phyloP scores from a whole-genome alignment of 2,113 vertebrate species.

The Puntigrus tetrazona region DNA sequence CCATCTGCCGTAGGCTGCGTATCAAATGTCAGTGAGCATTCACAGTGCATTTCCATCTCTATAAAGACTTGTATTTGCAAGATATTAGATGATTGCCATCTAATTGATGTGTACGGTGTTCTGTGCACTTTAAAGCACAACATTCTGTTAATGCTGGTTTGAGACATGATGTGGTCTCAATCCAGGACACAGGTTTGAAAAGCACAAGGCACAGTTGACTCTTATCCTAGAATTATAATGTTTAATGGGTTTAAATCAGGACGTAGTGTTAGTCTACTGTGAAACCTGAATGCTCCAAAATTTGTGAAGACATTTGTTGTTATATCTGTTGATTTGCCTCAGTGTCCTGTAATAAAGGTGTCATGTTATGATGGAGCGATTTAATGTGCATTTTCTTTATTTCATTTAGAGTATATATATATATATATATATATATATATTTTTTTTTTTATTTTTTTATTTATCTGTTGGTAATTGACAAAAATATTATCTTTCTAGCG shows the following conservation, averaged over 20 bases:
- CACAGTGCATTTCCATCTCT: not conserved
- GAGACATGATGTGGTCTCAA: constrained; percentile 45
- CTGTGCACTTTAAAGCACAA: constrained; percentile 44
- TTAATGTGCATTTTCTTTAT: constrained; percentile 4
- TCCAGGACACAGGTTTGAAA: constrained; percentile 57
- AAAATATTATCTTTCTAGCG: not conserved
- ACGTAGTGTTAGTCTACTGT: constrained; percentile 47
- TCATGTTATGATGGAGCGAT: constrained; percentile 25
- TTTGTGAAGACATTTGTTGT: constrained; percentile 32
- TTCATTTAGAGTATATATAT: constrained; percentile 15
- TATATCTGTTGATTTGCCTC: constrained; percentile 39
- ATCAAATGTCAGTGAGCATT: constrained; percentile 24
- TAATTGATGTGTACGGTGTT: constrained; percentile 17
- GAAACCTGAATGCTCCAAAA: constrained; percentile 30
- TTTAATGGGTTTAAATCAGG: constrained; percentile 28
- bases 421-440: too few relatives aligned
- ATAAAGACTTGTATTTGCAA: constrained; percentile 19
- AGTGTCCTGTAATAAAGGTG: constrained; percentile 53
- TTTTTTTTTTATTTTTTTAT: too few relatives aligned
- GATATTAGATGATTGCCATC: constrained; percentile 3
- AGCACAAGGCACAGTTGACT: constrained; percentile 53
- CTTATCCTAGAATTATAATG: constrained; percentile 33
- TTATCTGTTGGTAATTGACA: not conserved
- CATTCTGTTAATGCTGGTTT: constrained; percentile 48
- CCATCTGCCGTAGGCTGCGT: constrained; percentile 30